These are phyloP conservation scores for Pangasius macronema DNA, from an alignment of 2,797 vertebrate genomes.

Conservation along the genomic window DNA sequence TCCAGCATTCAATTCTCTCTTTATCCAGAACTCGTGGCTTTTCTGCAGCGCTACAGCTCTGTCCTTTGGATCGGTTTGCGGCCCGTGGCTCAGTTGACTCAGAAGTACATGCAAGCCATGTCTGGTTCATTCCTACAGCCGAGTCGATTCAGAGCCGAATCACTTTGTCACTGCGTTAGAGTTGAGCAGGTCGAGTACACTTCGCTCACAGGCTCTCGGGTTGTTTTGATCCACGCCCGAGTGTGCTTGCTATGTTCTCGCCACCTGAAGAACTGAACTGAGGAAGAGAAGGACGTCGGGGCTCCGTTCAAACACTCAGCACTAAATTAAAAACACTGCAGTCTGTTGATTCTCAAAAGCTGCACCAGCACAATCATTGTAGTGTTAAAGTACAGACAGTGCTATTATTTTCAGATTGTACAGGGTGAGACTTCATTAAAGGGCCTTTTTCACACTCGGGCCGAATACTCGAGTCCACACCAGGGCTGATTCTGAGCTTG, in stretches of 20 bases:
- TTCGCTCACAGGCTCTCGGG: not conserved
- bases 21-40: not conserved
- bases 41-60: not conserved
- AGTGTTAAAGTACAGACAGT: not conserved
- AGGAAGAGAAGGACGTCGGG: not conserved
- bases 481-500: not conserved
- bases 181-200: not conserved
- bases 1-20: not conserved
- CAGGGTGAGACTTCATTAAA: not conserved
- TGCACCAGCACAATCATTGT: not conserved
- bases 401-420: not conserved
- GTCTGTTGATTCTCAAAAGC: not conserved
- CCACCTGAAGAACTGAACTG: not conserved
- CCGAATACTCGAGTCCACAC: not conserved
- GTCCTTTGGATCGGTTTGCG: not conserved
- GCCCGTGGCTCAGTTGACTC: not conserved
- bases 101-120: fast-evolving
- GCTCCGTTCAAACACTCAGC: not conserved
- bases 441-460: not conserved
- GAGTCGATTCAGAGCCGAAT: not conserved
- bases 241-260: not conserved
- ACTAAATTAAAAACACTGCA: not conserved
- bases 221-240: not conserved
- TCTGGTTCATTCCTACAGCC: not conserved
- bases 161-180: not conserved